Evolutionary conservation across 2,797 vertebrate genomes (phyloP), one percentile per base, ranked within the genome.

Genomic region (Bryconaethiops microstoma): DNA sequence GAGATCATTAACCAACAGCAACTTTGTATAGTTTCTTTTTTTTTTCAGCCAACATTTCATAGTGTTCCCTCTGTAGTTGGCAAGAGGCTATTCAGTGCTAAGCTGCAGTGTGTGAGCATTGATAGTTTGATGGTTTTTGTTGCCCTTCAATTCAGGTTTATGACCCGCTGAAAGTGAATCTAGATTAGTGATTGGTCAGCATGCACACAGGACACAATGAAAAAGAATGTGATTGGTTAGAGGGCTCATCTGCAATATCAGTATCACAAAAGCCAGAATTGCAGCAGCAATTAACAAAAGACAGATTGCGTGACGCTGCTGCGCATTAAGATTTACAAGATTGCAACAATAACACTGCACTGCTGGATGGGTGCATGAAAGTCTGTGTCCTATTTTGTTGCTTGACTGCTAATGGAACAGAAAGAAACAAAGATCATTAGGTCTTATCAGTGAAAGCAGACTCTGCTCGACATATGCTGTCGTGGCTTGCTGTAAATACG

Each of bases 381-480:
- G 35, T 29, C 16, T 64, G 50, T 67, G 62, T 14, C 55, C 39
- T 68, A 45, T 68, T 74, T 74, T 69, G 29, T 72, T 25, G 35
- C 42, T 57, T 72, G 21, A 1, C 2, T n/a, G 10, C 45, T 69
- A 54, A 68, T 2, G 55, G 50, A 70, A 69, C 42, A 35, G 63
- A 74, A 78, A 52, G 50, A 29, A 42, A 29, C 65, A 65, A 25
- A 57, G 62, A 77, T 73, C 39, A 62, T 82, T 77, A 48, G 48
- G 50, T 72, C 81, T 83, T 83, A 86, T 83, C 79, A 77, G 63
- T 25, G 48, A 77, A 57, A 21, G 55, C 82, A 86, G 69, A 73
- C 81, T 55, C 21, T 48, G 57, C 23, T 42, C 21, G 5, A 35
- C 76, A 70, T 73, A 77, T 60, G 35, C 48, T 65, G 72, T 73